Percentiles rank a stretch among this genome's conserved stretches.
Evolutionary conservation across 2,797 vertebrate species (phyloP).

Genomic region (Botia kubotai): DNA sequence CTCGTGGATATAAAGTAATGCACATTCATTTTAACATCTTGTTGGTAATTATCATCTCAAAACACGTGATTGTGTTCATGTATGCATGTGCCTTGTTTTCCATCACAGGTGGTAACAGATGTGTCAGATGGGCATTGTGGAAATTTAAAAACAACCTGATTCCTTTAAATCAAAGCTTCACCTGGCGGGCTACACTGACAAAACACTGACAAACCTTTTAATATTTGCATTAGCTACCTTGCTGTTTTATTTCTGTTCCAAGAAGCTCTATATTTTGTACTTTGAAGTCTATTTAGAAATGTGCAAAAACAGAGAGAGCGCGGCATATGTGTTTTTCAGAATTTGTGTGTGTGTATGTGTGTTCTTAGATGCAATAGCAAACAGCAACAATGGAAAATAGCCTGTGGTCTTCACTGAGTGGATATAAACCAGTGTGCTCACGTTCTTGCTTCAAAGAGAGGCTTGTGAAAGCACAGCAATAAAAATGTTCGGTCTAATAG

Average conservation of each 20-base stretch:
- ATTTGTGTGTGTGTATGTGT: constrained; percentile 24
- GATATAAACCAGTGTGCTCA: constrained; percentile 38
- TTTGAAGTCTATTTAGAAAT: constrained; percentile 38
- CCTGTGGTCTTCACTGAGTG: constrained; percentile 54
- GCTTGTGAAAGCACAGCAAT: constrained; percentile 52
- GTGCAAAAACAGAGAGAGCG: neutral
- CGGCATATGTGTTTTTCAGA: constrained; percentile 15
- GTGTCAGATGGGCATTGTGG: constrained; percentile 23
- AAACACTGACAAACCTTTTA: neutral
- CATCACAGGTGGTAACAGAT: constrained; percentile 49
- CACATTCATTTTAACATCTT: neutral
- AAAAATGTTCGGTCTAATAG: constrained; percentile 24
- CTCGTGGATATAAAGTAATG: neutral
- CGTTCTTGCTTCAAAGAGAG: constrained; percentile 41
- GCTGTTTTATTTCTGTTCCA: constrained; percentile 32
- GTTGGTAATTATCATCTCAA: constrained; percentile 19
- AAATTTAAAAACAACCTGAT: constrained; percentile 31
- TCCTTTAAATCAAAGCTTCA: constrained; percentile 27
- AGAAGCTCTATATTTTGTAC: constrained; percentile 1
- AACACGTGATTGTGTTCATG: constrained; percentile 5
- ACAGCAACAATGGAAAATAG: constrained; percentile 53
- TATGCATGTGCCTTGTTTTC: constrained; percentile 30
- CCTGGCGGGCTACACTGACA: neutral
- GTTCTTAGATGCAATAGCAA: constrained; percentile 20
- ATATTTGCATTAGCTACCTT: constrained; percentile 2